Conservation (phyloP, 37 sponge, comb jelly and placozoan species). For the Halichondria panicea region DNA sequence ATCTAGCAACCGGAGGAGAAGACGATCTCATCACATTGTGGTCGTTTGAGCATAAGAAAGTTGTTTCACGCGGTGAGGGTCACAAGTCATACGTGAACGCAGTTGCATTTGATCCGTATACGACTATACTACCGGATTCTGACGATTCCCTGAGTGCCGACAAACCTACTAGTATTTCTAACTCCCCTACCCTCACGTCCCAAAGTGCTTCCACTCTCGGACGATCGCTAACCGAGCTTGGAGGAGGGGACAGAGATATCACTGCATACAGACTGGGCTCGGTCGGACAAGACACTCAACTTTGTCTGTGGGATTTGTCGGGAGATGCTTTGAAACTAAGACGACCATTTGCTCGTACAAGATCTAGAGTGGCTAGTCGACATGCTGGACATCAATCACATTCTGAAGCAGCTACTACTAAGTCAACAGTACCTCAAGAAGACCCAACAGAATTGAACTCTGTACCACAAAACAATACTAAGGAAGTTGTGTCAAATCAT, state of each 20-base stretch:
- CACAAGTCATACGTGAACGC: constrained; percentile 91
- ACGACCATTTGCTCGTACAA: constrained; percentile 20
- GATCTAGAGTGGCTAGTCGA: constrained; percentile 11
- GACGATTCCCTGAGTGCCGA: too few relatives aligned
- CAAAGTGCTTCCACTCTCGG: constrained; percentile 2
- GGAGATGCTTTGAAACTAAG: constrained; percentile 66
- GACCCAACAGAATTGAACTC: neutral
- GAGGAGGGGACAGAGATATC: neutral
- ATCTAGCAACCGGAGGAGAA: constrained; percentile 92
- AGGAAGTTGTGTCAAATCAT: neutral
- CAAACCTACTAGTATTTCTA: neutral
- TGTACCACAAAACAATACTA: neutral
- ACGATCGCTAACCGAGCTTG: neutral
- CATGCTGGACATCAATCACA: neutral
- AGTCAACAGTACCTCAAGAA: too few relatives aligned
- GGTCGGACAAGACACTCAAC: constrained; percentile 89
- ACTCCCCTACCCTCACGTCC: neutral
- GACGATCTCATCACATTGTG: constrained; percentile 94
- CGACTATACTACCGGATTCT: constrained; percentile 14
- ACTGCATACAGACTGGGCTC: constrained; percentile 84
- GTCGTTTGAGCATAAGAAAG: constrained; percentile 74
- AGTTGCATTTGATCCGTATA: constrained; percentile 91
- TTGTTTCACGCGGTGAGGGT: constrained; percentile 85
- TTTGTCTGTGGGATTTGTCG: constrained; percentile 93
- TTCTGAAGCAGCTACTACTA: neutral